Base-by-base conservation (phyloP, 2,888 invertebrate species). In the Cerceris rybyensis region DNA sequence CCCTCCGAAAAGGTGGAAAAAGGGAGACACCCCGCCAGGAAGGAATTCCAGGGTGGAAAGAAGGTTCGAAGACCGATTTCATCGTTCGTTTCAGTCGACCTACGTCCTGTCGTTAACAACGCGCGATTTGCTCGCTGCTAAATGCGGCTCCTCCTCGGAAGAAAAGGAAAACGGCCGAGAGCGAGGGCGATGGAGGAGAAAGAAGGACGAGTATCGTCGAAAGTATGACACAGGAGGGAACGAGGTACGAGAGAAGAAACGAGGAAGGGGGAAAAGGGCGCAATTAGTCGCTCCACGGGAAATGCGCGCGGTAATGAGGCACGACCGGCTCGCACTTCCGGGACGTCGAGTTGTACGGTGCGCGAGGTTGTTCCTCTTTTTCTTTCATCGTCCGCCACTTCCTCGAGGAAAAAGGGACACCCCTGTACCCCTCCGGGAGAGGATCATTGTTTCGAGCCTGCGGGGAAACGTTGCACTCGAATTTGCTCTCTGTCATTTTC, bases 271-370 rank as follows among this genome's bases (percentile, higher is more conserved):
- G 50, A 54, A 71, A 75, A 73, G 70, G 78, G 69, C 55, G 87
- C 88, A 89, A 89, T 89, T 89, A 89, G 88, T 88, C 85, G 81
- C 75, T 82, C 74, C 85, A 86, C 84, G 86, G 86, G 86, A 87
- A 86, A 87, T 83, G 86, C 87, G 82, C 80, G 80, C 78, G 82
- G 85, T 86, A 86, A 87, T 82, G 85, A 87, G 83, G 80, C 82
- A 78, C 82, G 81, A 81, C 83, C 72, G 79, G 68, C 84, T 70
- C 75, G 65, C 77, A 60, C 80, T 88, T 88, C 88, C 88, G 88
- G 85, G 77, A 85, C 82, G 77, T 76, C 70, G 73, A 70, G 75
- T 68, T 69, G 50, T 54, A 11, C 61, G 9, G n/a, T n/a, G 13
- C 50, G 17, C 58, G 65, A 59, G 67, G 60, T 75, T 70, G 28